Evolutionary conservation across 2,113 vertebrate genomes (phyloP).

Genomic region (Tor tambroides): DNA sequence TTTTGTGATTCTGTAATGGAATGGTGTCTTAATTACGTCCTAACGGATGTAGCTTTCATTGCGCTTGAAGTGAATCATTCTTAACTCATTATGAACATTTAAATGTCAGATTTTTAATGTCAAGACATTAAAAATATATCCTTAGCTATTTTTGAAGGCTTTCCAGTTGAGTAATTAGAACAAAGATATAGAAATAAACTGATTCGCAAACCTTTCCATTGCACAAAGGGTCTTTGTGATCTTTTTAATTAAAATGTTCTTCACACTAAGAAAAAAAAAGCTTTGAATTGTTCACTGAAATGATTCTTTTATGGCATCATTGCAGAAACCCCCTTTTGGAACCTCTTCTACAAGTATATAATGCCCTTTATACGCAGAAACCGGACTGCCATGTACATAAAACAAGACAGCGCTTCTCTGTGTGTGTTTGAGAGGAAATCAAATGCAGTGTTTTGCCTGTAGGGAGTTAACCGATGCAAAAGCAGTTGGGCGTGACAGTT

Average conservation of each 20-base stretch:
- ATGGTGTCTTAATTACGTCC: neutral
- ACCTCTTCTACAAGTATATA: neutral
- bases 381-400: neutral
- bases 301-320: neutral
- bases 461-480: constrained; percentile 34
- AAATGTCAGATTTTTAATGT: constrained; percentile 37
- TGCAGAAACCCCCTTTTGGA: neutral
- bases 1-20: neutral
- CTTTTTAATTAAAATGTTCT: neutral
- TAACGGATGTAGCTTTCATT: neutral
- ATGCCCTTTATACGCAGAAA: neutral
- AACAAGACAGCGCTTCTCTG: neutral
- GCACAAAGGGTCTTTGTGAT: no score
- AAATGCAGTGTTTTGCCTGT: constrained; percentile 34
- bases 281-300: neutral
- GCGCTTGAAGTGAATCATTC: neutral
- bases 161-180: constrained; percentile 16
- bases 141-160: neutral
- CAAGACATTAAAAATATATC: constrained; percentile 28
- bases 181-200: neutral
- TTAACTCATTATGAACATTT: constrained; percentile 11
- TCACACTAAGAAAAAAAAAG: neutral
- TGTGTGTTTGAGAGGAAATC: constrained; percentile 22
- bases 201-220: neutral
- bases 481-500: constrained; percentile 39